Base-by-base conservation (phyloP, 2,113 vertebrate genomes). In the Haemorhous mexicanus region DNA sequence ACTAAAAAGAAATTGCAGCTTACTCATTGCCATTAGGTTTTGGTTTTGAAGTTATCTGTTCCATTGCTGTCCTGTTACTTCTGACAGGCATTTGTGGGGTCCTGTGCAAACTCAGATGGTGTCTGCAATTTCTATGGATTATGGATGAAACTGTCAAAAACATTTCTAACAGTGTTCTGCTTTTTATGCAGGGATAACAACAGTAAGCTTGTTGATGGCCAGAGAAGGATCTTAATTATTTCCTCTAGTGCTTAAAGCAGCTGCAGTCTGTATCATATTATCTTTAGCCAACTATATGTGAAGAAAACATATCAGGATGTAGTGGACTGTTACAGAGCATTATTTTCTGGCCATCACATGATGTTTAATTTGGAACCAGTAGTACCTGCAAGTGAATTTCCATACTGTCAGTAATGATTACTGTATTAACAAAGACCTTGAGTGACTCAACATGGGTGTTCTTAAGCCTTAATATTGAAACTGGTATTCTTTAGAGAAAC, bases 221-320 rank as follows among this genome's bases (percentile, higher is more conserved):
- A 91, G 73, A 84, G 69, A 94, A 90, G 32, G 37, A 87, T 72
- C 30, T 75, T 92, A 72, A 81, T 94, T 93, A 32, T 52, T 96
- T 89, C 61, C 59, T 93, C 12, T 88, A 39, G 32, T 41, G 44
- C 80, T 87, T 89, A 83, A 85, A 89, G 55, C 49, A 72, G 76
- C 76, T 86, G 55, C 44, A 78, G 16, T 56, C 44, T 90, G n/a
- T 64, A 41, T 70, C 13, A 1, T 64, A 23, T 39, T 79, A 52
- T 88, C 67, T 80, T 81, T 44, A 86, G n/a, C 28, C 30, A 70
- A 89, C n/a, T 63, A 53, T 18, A 52, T 63, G 16, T 44, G 35
- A 49, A 63, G 39, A 49, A 86, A 72, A 77, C 5, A 28, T 58
- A 37, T 18, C 52, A 67, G 41, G 14, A 33, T 59, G 32, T 37